phyloP scores from a whole-genome alignment of 2,888 invertebrate genomes.

The Homarus gammarus region DNA sequence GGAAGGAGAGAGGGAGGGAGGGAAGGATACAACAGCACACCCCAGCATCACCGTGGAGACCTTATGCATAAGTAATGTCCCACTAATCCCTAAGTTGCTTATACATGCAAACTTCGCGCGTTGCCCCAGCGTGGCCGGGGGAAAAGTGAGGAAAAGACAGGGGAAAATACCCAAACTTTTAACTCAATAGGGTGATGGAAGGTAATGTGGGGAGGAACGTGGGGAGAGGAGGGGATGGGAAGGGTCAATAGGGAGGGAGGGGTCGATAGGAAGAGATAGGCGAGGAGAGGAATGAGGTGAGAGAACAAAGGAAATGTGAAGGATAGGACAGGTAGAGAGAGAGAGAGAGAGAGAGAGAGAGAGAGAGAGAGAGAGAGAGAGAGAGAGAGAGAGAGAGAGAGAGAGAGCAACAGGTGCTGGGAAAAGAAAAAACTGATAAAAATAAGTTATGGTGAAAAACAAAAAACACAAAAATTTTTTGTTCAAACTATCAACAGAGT shows the following conservation, averaged over 20 bases:
- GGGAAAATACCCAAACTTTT: constrained; percentile 27
- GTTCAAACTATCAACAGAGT: neutral
- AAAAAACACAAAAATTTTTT: neutral
- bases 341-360: neutral
- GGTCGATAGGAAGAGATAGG: neutral
- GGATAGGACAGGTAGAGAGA: neutral
- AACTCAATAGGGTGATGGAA: constrained; percentile 42
- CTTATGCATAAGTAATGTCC: constrained; percentile 3
- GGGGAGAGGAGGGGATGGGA: neutral
- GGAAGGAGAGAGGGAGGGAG: constrained; percentile 5
- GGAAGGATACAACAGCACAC: no score
- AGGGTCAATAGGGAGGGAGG: neutral
- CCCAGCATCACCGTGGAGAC: neutral
- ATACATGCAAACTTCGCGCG: constrained; percentile 19
- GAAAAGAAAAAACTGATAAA: constrained; percentile 12
- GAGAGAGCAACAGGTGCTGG: constrained; percentile 22
- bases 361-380: neutral
- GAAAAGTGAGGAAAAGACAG: neutral
- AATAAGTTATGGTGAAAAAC: neutral
- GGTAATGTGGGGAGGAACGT: neutral
- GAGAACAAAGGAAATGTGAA: neutral
- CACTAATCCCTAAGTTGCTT: constrained; percentile 10
- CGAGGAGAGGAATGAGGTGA: neutral
- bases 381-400: constrained; percentile 13
- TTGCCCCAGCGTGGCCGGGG: neutral